Conservation (phyloP, 64 coral and sea anemone genomes). For the Astreopora myriophthalma region DNA sequence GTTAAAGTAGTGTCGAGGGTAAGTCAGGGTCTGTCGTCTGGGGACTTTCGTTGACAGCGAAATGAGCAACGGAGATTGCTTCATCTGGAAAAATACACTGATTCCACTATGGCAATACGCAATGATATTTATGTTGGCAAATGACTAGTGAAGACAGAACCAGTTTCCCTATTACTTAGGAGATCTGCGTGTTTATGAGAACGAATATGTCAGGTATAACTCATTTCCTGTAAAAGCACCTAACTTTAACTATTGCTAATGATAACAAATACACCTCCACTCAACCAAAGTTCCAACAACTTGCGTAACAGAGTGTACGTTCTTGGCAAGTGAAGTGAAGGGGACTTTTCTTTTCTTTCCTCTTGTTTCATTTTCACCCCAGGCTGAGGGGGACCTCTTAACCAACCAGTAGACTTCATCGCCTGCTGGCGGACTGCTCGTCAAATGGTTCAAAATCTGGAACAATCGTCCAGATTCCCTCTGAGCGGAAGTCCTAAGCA, state of each 20-base stretch:
- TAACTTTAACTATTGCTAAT: neutral
- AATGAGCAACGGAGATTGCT: too few species aligned
- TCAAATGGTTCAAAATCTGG: slow-evolving; percentile 99
- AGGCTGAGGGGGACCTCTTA: slow-evolving; percentile 75
- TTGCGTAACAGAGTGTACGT: neutral
- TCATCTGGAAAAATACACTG: too few species aligned
- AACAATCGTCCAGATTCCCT: slow-evolving; percentile 76
- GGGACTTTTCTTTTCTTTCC: neutral
- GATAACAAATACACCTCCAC: neutral
- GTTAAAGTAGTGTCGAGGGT: too few species aligned
- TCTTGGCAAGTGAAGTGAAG: neutral
- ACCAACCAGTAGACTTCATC: slow-evolving; percentile 98
- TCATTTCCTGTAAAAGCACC: neutral
- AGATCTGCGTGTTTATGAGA: too few species aligned
- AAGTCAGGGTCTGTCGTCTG: too few species aligned
- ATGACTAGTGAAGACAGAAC: too few species aligned
- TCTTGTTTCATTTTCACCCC: neutral
- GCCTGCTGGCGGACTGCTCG: slow-evolving; percentile 95
- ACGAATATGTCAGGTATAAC: too few species aligned
- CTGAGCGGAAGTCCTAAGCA: slow-evolving; percentile 78
- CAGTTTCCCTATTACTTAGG: too few species aligned
- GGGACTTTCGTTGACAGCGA: too few species aligned
- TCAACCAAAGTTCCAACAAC: neutral
- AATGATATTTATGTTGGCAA: too few species aligned
- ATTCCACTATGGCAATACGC: too few species aligned